Percentiles rank a stretch among this genome's conserved stretches.
These are phyloP conservation scores for Hozukius guyotensis DNA, from an alignment of 2,797 vertebrate genomes.

Conservation along the genomic window DNA sequence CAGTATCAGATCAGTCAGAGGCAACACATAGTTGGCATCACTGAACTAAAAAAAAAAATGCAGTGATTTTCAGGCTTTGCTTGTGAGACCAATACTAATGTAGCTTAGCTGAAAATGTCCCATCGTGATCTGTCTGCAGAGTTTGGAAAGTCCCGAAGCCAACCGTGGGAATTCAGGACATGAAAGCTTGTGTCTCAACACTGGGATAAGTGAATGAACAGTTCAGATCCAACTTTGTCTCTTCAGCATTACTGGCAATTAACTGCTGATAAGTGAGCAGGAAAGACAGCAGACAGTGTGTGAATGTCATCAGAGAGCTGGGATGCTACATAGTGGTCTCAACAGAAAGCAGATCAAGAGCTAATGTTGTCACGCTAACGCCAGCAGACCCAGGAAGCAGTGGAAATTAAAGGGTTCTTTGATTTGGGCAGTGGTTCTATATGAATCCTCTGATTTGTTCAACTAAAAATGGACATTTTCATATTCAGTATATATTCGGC, in stretches of 20 bases:
- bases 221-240: constrained; percentile 67
- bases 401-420: not conserved
- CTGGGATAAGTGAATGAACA: constrained; percentile 72
- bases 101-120: not conserved
- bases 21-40: not conserved
- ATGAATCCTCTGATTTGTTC: not conserved
- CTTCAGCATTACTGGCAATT: constrained; percentile 76
- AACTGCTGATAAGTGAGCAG: constrained; percentile 76
- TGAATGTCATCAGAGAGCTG: constrained; percentile 44
- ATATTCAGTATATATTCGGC: not conserved
- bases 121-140: not conserved
- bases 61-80: not conserved
- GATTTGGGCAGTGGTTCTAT: not conserved
- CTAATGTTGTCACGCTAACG: not conserved
- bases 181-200: constrained; percentile 72
- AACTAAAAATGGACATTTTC: not conserved
- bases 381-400: not conserved
- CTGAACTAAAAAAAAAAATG: not conserved
- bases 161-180: constrained; percentile 78
- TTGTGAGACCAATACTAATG: not conserved
- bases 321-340: constrained; percentile 4
- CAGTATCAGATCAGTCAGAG: not conserved
- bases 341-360: not conserved
- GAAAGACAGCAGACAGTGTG: constrained; percentile 71
- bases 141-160: constrained; percentile 65